A percentile compares a stretch with the other conserved stretches of the same genome.
phyloP scores from a whole-genome alignment of 1,140 invertebrate species.

The Aradophagus sp. region DNA sequence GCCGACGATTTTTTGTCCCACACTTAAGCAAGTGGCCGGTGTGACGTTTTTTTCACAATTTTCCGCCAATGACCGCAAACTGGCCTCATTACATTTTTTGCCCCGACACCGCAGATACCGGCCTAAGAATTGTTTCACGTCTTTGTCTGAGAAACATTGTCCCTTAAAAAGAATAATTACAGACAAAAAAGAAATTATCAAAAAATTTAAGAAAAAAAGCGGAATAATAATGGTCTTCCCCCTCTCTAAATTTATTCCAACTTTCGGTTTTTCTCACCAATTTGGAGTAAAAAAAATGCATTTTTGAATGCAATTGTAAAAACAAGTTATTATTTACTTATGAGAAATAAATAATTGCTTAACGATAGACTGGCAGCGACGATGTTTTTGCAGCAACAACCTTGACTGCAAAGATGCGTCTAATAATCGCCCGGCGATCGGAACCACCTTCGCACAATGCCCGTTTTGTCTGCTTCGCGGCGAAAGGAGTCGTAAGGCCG shows the following conservation, averaged over 20 bases:
- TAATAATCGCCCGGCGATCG: constrained; percentile 56
- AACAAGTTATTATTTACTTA: constrained; percentile 43
- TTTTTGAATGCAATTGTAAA: constrained; percentile 29
- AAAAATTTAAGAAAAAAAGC: too few relatives aligned
- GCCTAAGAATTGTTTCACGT: constrained; percentile 34
- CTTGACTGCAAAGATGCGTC: constrained; percentile 45
- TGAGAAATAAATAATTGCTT: constrained; percentile 49
- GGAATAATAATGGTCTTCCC: too few relatives aligned
- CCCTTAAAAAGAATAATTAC: not conserved
- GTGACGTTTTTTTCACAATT: constrained; percentile 68
- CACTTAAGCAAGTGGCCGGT: constrained; percentile 47
- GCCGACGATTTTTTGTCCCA: constrained; percentile 52
- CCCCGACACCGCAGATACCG: constrained; percentile 65
- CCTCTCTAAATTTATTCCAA: too few relatives aligned
- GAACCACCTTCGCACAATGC: constrained; percentile 42
- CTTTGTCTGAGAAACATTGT: constrained; percentile 44
- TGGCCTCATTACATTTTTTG: constrained; percentile 68
- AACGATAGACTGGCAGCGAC: constrained; percentile 46
- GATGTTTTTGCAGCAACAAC: constrained; percentile 48
- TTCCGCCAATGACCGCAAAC: constrained; percentile 66
- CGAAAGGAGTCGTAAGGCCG: constrained; percentile 43
- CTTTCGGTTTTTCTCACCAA: too few relatives aligned
- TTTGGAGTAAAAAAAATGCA: constrained; percentile 15
- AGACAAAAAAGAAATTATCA: constrained; percentile 5
- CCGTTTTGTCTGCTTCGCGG: constrained; percentile 39